These are phyloP conservation scores for Centrocercus urophasianus DNA, from an alignment of 2,113 vertebrate genomes.

Conservation along the genomic window DNA sequence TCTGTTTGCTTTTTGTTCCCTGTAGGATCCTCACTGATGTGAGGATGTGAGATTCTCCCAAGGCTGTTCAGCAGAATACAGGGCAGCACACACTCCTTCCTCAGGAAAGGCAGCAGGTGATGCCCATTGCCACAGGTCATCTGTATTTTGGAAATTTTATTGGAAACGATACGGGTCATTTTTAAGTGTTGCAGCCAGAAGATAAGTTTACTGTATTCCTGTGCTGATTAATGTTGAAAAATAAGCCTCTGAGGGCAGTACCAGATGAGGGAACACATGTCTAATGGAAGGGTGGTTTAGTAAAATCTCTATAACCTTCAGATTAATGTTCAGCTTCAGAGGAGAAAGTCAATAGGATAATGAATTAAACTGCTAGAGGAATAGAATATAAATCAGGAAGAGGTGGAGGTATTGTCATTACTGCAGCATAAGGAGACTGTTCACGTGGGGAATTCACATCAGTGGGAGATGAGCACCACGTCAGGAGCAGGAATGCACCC, in stretches of 20 bases:
- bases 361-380: constrained; percentile 39
- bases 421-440: neutral
- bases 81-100: neutral
- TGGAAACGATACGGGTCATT: constrained; percentile 9
- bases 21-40: neutral
- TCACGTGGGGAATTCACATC: neutral
- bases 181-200: constrained; percentile 30
- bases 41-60: neutral
- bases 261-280: constrained; percentile 44
- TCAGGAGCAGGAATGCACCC: neutral
- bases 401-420: constrained; percentile 4
- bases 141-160: neutral
- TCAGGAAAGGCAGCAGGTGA: neutral
- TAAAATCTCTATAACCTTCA: constrained; percentile 58
- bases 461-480: neutral
- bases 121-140: neutral
- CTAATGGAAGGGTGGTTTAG: constrained; percentile 22
- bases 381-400: constrained; percentile 42
- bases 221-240: constrained; percentile 49
- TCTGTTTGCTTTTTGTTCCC: neutral
- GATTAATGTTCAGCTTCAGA: constrained; percentile 53
- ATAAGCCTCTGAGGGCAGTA: constrained; percentile 21
- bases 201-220: constrained; percentile 10
- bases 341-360: constrained; percentile 51
- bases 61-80: neutral